Evolutionary conservation across 2,888 invertebrate genomes (phyloP), one percentile per base, ranked within the genome.

Genomic region (Rotaria magnacalcarata): DNA sequence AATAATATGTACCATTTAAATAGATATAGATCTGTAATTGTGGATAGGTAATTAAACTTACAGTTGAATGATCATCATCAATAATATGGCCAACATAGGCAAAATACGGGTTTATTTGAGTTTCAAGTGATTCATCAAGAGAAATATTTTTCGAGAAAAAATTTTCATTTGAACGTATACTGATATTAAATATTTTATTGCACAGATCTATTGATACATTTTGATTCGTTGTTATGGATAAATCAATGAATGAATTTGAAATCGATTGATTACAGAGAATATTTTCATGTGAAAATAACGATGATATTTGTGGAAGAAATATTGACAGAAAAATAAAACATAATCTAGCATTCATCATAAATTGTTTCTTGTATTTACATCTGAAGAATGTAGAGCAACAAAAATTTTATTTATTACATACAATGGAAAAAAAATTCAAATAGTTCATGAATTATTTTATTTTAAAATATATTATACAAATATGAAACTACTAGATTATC

Each of bases 1-100:
- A 80, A 47, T 80, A 80, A 47, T 80, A 80, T 80, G 80, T 80
- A 14, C 11, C 47, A 47, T 80, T 80, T 14, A 80, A 21, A 80
- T 80, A 80, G 10, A 80, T n/a, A 47, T 47, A 80, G 1, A 80
- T 43, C 47, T 43, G 43, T 47, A 80, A 80, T 47, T 47, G 24
- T 47, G 43, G 80, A 80, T 80, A 24, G 47, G n/a, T 8, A 16
- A 80, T 43, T 80, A 80, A 47, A n/a, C 24, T 47, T 2, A 80
- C 34, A 80, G 10, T 47, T 80, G 80, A 80, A 47, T 21, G n/a
- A n/a, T 19, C 24, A 24, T 80, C 47, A 24, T 80, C 47, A 8
- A n/a, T 24, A 24, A 80, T 80, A 8, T 47, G 43, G 47, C 80
- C 80, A 7, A n/a, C 8, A 80, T 80, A 47, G 3, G 47, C n/a